phyloP scores from a whole-genome alignment of 2,888 invertebrate genomes.

The Hydrotaea cyrtoneurina region DNA sequence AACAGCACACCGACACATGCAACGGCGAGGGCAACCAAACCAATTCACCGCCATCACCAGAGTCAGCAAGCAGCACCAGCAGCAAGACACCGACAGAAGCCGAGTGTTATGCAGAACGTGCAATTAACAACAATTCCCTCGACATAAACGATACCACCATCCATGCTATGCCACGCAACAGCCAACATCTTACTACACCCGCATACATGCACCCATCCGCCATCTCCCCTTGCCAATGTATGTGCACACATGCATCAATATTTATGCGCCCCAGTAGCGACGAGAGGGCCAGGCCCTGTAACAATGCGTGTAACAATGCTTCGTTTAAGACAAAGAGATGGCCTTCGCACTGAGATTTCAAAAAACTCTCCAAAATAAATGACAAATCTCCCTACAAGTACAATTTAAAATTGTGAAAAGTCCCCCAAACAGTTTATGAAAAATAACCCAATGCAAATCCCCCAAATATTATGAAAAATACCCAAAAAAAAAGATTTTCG shows the following conservation, averaged over 20 bases:
- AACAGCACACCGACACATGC: slow-evolving; percentile 30
- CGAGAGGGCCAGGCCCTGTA: too few relatives aligned
- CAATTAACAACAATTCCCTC: slow-evolving; percentile 75
- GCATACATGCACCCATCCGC: background rate
- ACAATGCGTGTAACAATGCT: too few relatives aligned
- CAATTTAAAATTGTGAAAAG: too few relatives aligned
- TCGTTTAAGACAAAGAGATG: too few relatives aligned
- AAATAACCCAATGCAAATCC: too few relatives aligned
- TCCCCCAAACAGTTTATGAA: too few relatives aligned
- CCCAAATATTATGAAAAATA: too few relatives aligned
- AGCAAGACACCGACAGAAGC: slow-evolving; percentile 34
- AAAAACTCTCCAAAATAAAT: too few relatives aligned
- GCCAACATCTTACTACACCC: background rate
- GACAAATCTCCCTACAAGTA: too few relatives aligned
- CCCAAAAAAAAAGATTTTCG: too few relatives aligned
- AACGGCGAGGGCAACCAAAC: slow-evolving; percentile 36
- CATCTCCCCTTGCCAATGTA: background rate
- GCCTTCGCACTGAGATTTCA: too few relatives aligned
- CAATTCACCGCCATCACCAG: slow-evolving; percentile 52
- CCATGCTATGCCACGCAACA: background rate
- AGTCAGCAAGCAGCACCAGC: slow-evolving; percentile 65
- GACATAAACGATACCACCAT: slow-evolving; percentile 70
- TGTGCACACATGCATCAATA: background rate
- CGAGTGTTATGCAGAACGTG: slow-evolving; percentile 77
- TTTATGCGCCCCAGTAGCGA: background rate